phyloP scores from a whole-genome alignment of 2,888 invertebrate species.

The Criorhina ranunculi region DNA sequence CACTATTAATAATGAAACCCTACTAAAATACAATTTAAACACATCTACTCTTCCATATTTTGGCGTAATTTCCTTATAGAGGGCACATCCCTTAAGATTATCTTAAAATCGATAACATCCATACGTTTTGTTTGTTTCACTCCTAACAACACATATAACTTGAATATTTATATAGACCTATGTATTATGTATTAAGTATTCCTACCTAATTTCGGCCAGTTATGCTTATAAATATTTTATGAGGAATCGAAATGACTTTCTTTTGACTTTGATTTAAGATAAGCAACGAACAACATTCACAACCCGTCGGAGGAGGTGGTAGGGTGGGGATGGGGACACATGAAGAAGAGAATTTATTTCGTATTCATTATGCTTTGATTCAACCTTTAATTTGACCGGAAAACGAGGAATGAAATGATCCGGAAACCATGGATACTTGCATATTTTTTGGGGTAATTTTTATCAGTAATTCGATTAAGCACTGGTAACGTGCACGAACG shows the following conservation, averaged over 20 bases:
- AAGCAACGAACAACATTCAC: conserved; percentile 22
- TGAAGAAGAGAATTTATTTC: not conserved
- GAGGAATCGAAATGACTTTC: conserved; percentile 54
- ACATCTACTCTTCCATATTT: too few relatives aligned
- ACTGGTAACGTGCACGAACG: not conserved
- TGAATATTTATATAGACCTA: not conserved
- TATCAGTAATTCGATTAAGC: conserved; percentile 2
- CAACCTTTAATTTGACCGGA: conserved; percentile 13
- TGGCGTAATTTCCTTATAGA: conserved; percentile 16
- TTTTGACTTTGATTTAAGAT: conserved; percentile 52
- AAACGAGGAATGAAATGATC: not conserved
- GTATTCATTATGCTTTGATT: conserved; percentile 27
- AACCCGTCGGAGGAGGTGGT: conserved; percentile 1
- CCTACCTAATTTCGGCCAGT: conserved; percentile 40
- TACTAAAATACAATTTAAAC: too few relatives aligned
- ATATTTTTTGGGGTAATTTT: not conserved
- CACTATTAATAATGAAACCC: too few relatives aligned
- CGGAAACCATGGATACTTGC: conserved; percentile 1
- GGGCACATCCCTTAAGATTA: not conserved
- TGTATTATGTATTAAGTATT: conserved; percentile 30
- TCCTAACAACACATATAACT: conserved; percentile 9
- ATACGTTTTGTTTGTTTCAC: conserved; percentile 6
- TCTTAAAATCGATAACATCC: conserved; percentile 6
- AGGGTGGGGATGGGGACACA: too few relatives aligned
- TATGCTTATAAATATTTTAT: conserved; percentile 66